A percentile compares a stretch with the other conserved stretches of the same genome.
Evolutionary conservation across 92 coral and sea anemone genomes (phyloP).

Genomic region (Zoanthus gigantus): DNA sequence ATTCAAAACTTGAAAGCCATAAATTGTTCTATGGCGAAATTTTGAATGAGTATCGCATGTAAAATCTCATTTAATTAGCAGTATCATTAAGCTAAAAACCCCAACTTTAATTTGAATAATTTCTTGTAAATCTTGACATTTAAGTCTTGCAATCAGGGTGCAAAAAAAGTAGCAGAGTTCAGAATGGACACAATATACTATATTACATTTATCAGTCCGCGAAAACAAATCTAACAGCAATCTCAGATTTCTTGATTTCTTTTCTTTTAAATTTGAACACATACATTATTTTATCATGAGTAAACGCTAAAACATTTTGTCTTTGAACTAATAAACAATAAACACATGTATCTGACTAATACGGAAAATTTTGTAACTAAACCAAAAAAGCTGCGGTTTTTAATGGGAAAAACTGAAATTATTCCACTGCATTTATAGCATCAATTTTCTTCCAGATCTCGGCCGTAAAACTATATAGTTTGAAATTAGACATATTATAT

Average conservation of each 20-base stretch:
- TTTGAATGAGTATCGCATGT: slow-evolving; percentile 21
- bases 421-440: background rate
- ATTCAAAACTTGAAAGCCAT: slow-evolving; percentile 26
- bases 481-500: too few relatives aligned
- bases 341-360: background rate
- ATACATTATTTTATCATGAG: too few relatives aligned
- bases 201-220: too few relatives aligned
- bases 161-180: background rate
- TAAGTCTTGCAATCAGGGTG: too few relatives aligned
- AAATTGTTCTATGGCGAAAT: slow-evolving; percentile 17
- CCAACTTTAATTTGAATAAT: background rate
- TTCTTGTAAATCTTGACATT: background rate
- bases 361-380: background rate
- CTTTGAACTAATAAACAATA: background rate
- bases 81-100: background rate
- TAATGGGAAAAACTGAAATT: background rate
- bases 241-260: too few relatives aligned
- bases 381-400: background rate
- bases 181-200: too few relatives aligned
- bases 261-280: too few relatives aligned
- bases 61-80: slow-evolving; percentile 34
- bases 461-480: background rate
- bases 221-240: too few relatives aligned
- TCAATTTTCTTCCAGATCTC: background rate
- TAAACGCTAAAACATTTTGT: too few relatives aligned